These are phyloP conservation scores for Andrena marginata DNA, from an alignment of 2,888 invertebrate species.

Conservation along the genomic window DNA sequence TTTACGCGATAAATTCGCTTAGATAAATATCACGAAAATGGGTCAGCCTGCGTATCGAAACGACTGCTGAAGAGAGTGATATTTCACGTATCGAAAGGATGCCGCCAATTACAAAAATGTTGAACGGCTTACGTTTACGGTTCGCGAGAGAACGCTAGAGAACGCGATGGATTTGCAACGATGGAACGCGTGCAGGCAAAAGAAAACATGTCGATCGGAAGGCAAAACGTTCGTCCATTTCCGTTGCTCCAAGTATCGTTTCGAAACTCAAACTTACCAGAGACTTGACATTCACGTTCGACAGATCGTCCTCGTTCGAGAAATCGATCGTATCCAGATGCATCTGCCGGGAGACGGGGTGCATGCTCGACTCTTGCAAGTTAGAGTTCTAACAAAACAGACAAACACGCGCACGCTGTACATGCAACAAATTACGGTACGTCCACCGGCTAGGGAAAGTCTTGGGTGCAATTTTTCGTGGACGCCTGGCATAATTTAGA, in stretches of 20 bases:
- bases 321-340: conserved; percentile 81
- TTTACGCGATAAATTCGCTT: not conserved
- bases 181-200: too few relatives aligned
- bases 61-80: not conserved
- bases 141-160: too few relatives aligned
- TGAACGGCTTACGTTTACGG: too few relatives aligned
- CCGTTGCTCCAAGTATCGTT: not conserved
- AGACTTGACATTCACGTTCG: conserved; percentile 88
- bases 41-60: not conserved
- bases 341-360: conserved; percentile 77
- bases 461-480: not conserved
- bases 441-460: not conserved
- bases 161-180: too few relatives aligned
- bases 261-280: conserved; percentile 86
- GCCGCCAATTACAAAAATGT: too few relatives aligned
- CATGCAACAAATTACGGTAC: conserved; percentile 64
- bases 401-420: conserved; percentile 77
- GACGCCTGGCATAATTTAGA: not conserved
- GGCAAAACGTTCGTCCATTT: not conserved
- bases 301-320: conserved; percentile 86
- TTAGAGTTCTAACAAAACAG: conserved; percentile 81
- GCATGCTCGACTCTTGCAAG: conserved; percentile 81
- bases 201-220: too few relatives aligned
- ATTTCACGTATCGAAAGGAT: too few relatives aligned
- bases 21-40: not conserved